Evolutionary conservation across 2,888 invertebrate species (phyloP), one percentile per base, ranked within the genome.

Genomic region (Drosophila infuscata): DNA sequence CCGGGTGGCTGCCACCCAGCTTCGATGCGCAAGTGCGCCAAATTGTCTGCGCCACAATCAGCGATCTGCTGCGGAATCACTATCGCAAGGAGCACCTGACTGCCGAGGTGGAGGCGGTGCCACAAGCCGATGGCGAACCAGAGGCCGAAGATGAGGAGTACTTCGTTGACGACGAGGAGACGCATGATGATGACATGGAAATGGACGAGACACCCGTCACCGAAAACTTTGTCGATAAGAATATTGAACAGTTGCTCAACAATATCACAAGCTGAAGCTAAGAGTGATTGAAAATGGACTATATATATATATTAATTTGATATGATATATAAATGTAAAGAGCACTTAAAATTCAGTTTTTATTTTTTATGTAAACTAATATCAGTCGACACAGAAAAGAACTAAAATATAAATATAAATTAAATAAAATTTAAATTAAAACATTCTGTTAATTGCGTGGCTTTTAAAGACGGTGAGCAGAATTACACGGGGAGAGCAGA

Each of bases 1-100:
- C 95, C 67, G 97, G 97, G 29, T 98, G 97, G 97, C 93, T 97
- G 67, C 96, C 97, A 0, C 93, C 94, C 9, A 95, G 95, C 70
- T 95, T 96, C 48, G 95, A 95, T 76, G 95, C 95, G 59, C 94
- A 95, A 62, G 96, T 96, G 71, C 94, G 97, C 53, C 96, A 96
- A 92, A 95, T 96, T 78, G 95, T 97, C 61, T 96, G 95, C 85
- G 94, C 94, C 79, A 95, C 95, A 81, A 95, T 96, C 46, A 95
- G 95, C 63, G 94, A 94, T 4, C 92, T 94, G 30, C 70, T 93
- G 48, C 87, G 90, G 9, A 92, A 87, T 63, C 86, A 89, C 72
- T 91, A 91, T 62, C 92, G 90, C 32, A 92, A 91, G 54, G 92
- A 91, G 59, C 90, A 91, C 62, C 67, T 90, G 12, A 88, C 85